These are phyloP conservation scores for Tipula vernalis DNA, from an alignment of 2,888 invertebrate species.

Conservation along the genomic window DNA sequence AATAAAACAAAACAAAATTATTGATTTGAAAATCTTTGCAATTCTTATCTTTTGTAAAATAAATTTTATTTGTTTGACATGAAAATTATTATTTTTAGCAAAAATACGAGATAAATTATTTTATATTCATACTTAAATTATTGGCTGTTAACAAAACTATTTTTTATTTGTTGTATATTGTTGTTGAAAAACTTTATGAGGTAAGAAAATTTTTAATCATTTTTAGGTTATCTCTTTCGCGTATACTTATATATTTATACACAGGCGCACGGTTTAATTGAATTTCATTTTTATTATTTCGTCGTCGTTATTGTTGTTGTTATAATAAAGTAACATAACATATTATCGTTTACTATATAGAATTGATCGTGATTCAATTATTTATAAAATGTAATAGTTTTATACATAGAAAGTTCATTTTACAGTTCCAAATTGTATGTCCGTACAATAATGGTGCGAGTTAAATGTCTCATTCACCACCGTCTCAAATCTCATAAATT, in stretches of 20 bases:
- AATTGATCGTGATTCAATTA: not conserved
- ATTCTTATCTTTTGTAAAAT: not conserved
- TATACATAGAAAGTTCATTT: not conserved
- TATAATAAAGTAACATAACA: not conserved
- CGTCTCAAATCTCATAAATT: not conserved
- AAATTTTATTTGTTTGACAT: not conserved
- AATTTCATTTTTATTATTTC: not conserved
- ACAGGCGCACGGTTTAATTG: not conserved
- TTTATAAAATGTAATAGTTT: not conserved
- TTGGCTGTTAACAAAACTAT: conserved; percentile 4
- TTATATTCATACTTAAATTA: not conserved
- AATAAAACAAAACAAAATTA: not conserved
- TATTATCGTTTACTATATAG: not conserved
- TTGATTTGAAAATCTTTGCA: not conserved
- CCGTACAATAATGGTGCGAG: not conserved
- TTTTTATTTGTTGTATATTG: not conserved
- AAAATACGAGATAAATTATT: not conserved
- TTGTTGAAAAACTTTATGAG: not conserved
- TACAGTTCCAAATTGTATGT: not conserved
- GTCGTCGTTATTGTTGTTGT: not conserved
- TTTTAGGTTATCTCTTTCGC: not conserved
- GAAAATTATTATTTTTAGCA: not conserved
- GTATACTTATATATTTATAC: not conserved
- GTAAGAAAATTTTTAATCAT: not conserved
- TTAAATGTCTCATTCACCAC: not conserved